Percentiles rank a stretch among this genome's conserved stretches.
Conservation (phyloP, 2,113 vertebrate species). For the Aythya baeri region DNA sequence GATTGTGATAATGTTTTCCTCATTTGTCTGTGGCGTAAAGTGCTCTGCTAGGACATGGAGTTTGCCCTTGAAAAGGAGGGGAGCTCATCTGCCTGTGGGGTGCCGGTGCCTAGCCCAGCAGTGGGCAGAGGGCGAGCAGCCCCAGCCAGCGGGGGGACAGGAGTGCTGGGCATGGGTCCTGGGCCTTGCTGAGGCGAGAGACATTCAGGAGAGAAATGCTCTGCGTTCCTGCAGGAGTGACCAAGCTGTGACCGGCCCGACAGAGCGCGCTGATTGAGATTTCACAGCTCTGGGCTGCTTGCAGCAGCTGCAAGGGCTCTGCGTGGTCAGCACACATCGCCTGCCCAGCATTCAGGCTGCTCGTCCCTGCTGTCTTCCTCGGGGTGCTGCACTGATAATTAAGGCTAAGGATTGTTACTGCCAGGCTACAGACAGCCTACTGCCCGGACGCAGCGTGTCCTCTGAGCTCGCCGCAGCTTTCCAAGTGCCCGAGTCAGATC, state of each 20-base stretch:
- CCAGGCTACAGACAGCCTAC: neutral
- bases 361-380: neutral
- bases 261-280: neutral
- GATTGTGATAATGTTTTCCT: neutral
- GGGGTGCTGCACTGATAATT: neutral
- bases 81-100: neutral
- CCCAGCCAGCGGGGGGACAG: fast-evolving
- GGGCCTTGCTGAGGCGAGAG: neutral
- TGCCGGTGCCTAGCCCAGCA: neutral
- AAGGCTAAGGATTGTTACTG: neutral
- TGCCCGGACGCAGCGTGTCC: neutral
- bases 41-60: neutral
- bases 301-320: neutral
- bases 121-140: neutral
- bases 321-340: neutral
- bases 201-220: neutral
- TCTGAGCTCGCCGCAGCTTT: neutral
- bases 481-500: neutral
- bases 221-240: neutral
- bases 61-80: neutral
- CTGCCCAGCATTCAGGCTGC: neutral
- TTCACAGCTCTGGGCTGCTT: neutral
- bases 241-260: neutral
- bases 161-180: neutral
- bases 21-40: neutral